Percentiles rank a stretch among this genome's conserved stretches.
phyloP scores from a whole-genome alignment of 2,797 vertebrate genomes.

The Sebastolobus alascanus region DNA sequence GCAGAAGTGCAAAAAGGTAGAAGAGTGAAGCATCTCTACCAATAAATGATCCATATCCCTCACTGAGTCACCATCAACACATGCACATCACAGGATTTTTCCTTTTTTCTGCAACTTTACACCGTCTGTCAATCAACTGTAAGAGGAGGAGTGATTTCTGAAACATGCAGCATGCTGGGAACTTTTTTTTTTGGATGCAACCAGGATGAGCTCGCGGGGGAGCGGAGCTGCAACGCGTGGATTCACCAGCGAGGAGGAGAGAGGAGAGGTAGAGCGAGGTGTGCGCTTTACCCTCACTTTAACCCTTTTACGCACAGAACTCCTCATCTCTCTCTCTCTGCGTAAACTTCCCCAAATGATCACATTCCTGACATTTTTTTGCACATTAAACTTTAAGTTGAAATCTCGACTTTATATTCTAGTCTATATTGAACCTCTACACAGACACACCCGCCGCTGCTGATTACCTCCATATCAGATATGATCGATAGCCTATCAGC shows the following conservation, averaged over 20 bases:
- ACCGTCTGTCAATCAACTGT: background rate
- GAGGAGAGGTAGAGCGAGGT: background rate
- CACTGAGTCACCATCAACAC: too few relatives aligned
- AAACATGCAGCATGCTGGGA: slow-evolving; percentile 30
- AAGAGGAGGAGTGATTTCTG: background rate
- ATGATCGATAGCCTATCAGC: slow-evolving; percentile 34
- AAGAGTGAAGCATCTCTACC: background rate
- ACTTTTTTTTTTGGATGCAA: slow-evolving; percentile 7
- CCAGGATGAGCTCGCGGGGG: slow-evolving; percentile 1
- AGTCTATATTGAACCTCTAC: background rate
- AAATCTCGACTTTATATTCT: background rate
- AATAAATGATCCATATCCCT: background rate
- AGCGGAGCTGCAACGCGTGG: slow-evolving; percentile 9
- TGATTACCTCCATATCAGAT: slow-evolving; percentile 11
- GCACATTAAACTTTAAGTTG: background rate
- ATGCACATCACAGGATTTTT: background rate
- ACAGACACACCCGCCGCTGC: background rate
- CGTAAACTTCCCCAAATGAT: background rate
- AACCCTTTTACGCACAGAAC: background rate
- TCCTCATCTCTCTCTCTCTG: background rate
- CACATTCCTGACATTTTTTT: background rate
- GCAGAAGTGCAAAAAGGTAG: too few relatives aligned
- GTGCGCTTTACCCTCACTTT: slow-evolving; percentile 36
- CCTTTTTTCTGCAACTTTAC: background rate
- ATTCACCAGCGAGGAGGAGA: background rate